These are phyloP conservation scores for Rhizoglyphus robini DNA, from an alignment of 1,140 invertebrate species.

Conservation along the genomic window DNA sequence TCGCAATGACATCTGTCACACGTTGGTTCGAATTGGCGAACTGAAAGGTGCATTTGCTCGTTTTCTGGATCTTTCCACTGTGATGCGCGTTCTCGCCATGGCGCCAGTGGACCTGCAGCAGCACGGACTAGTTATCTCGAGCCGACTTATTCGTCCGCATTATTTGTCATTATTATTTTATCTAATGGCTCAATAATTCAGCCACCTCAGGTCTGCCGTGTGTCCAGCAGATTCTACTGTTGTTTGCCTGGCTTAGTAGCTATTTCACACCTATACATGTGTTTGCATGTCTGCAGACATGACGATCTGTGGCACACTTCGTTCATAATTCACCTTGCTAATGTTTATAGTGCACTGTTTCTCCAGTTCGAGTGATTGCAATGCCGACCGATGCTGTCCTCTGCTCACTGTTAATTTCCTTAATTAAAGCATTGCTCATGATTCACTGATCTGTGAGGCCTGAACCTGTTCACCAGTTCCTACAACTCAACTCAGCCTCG, in stretches of 20 bases:
- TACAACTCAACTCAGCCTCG: no score
- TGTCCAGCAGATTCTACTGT: not conserved
- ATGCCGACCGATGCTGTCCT: not conserved
- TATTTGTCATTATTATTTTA: conserved; percentile 1
- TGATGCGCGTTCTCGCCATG: no score
- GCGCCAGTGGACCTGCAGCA: no score
- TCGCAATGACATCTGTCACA: conserved; percentile 7
- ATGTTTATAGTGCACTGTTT: not conserved
- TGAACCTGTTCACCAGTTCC: not conserved
- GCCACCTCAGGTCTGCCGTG: not conserved
- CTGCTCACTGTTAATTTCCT: not conserved
- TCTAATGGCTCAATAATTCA: conserved; percentile 17
- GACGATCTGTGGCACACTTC: conserved; percentile 1
- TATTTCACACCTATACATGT: conserved; percentile 6
- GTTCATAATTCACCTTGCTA: conserved; percentile 2
- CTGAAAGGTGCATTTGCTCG: not conserved
- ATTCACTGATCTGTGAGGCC: no score
- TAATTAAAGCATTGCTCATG: conserved; percentile 18
- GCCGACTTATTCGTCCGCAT: not conserved
- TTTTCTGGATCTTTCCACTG: no score
- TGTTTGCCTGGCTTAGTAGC: not conserved
- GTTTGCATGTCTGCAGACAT: not conserved
- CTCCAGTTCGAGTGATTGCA: not conserved
- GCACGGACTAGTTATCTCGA: no score
- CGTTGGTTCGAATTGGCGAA: not conserved